Conservation (phyloP, 2,113 vertebrate species). For the Chelonoidis abingdonii region DNA sequence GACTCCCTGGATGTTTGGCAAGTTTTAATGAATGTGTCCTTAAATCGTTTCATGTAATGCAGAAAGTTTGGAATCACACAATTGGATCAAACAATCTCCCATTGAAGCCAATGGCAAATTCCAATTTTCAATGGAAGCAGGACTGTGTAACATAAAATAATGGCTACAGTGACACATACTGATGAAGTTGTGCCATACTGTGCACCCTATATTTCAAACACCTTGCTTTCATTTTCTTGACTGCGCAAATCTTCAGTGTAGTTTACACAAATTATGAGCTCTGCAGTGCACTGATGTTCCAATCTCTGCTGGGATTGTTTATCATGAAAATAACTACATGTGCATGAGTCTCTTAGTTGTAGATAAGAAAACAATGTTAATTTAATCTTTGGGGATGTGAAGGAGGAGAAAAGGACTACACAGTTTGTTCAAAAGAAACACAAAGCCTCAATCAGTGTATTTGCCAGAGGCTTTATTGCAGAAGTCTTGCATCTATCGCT, state of each 20-base stretch:
- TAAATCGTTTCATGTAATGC: neutral
- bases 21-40: neutral
- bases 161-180: neutral
- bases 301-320: neutral
- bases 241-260: accelerated
- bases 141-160: neutral
- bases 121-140: neutral
- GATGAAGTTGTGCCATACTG: neutral
- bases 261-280: neutral
- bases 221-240: neutral
- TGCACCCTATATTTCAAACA: neutral
- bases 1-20: neutral
- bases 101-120: neutral
- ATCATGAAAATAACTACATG: neutral
- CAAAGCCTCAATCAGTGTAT: neutral
- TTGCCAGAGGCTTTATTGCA: accelerated
- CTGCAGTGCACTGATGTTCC: accelerated
- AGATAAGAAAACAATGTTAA: neutral
- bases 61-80: neutral
- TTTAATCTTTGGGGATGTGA: neutral
- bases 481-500: neutral
- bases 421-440: accelerated
- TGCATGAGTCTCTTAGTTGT: accelerated
- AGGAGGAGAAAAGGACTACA: neutral
- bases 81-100: neutral